Conservation (phyloP, 2,888 invertebrate species). For the Dryadula phaetusa region DNA sequence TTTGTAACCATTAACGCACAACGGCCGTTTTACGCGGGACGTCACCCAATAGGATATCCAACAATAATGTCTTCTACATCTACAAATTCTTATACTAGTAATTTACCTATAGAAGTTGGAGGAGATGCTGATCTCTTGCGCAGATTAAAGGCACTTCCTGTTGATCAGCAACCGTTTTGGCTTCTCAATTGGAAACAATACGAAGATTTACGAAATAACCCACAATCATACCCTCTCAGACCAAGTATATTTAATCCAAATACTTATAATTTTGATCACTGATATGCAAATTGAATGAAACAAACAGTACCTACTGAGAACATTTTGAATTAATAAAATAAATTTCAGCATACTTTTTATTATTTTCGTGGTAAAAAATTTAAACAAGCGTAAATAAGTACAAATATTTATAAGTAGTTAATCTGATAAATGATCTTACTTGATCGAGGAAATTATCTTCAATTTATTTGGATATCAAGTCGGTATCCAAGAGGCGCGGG, state of each 20-base stretch:
- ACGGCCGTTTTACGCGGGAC: slow-evolving; percentile 86
- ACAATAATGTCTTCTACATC: slow-evolving; percentile 40
- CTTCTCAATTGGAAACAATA: slow-evolving; percentile 86
- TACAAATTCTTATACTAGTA: slow-evolving; percentile 66
- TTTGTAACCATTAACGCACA: background rate
- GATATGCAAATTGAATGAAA: no score
- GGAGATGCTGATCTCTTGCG: slow-evolving; percentile 84
- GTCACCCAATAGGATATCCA: slow-evolving; percentile 84
- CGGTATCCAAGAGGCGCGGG: no score
- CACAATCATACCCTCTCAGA: slow-evolving; percentile 63
- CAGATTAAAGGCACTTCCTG: slow-evolving; percentile 84
- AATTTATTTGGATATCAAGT: no score
- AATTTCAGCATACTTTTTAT: no score
- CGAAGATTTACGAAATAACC: slow-evolving; percentile 76
- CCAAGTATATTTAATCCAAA: slow-evolving; percentile 54
- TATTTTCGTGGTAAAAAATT: background rate
- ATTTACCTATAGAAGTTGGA: slow-evolving; percentile 83
- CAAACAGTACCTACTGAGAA: no score
- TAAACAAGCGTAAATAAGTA: no score
- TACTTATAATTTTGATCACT: background rate
- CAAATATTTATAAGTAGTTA: no score
- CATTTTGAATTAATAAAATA: no score
- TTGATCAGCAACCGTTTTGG: slow-evolving; percentile 87
- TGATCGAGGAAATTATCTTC: no score
- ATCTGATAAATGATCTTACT: no score